A percentile compares a stretch with the other conserved stretches of the same genome.
Conservation (phyloP, 2,113 vertebrate species). For the Blennius ocellaris region DNA sequence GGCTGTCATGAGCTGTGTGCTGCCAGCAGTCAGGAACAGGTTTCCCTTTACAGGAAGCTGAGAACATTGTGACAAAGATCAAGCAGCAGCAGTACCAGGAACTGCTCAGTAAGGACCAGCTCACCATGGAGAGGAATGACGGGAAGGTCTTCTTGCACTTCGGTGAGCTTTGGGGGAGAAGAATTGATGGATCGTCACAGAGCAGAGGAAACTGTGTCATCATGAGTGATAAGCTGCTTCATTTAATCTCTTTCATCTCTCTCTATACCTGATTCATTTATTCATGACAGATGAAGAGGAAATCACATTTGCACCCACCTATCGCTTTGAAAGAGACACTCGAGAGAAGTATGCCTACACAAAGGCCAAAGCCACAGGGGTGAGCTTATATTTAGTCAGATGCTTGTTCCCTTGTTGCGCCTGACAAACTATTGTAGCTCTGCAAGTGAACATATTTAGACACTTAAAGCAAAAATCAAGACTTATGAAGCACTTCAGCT, state of each 20-base stretch:
- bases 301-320: constrained; percentile 95
- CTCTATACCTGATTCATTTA: neutral
- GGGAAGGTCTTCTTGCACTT: constrained; percentile 93
- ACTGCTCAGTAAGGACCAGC: constrained; percentile 91
- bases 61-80: constrained; percentile 94
- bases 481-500: neutral
- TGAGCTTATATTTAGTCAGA: constrained; percentile 67
- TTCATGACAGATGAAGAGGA: constrained; percentile 92
- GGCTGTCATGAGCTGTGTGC: constrained; percentile 36
- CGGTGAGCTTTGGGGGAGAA: constrained; percentile 81
- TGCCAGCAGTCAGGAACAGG: constrained; percentile 59
- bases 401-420: constrained; percentile 32
- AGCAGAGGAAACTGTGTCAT: neutral
- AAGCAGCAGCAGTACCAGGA: constrained; percentile 94
- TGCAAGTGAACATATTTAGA: neutral
- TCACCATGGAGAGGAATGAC: constrained; percentile 88
- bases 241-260: neutral
- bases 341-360: constrained; percentile 95
- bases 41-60: constrained; percentile 91
- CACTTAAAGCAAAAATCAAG: neutral
- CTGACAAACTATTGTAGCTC: neutral
- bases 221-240: neutral
- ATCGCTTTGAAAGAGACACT: constrained; percentile 93
- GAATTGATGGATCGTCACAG: neutral
- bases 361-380: constrained; percentile 97